Base-by-base conservation (phyloP, 1,140 invertebrate genomes). In the Drosophila pachea region DNA sequence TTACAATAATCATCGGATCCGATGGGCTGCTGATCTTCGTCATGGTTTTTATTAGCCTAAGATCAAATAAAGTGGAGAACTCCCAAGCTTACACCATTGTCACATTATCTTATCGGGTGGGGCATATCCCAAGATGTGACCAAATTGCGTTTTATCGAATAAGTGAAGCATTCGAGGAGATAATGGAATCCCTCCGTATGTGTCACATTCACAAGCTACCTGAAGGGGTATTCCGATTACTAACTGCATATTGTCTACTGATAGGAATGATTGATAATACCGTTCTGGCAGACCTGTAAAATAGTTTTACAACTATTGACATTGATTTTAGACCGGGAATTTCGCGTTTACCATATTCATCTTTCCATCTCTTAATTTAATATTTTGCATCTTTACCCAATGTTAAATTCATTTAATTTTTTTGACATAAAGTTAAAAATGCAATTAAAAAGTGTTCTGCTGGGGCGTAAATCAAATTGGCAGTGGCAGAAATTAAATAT, bases 401-500 rank as follows among this genome's bases (percentile, higher is more conserved):
- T 22, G 22, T 22, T 22, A 22, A 22, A 22, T 42, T 42, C n/a
- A 12, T 42, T 42, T 42, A 42, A 22, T 22, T 42, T 42, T 29
- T 5, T 11, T 11, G 29, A 31, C 22, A 11, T 11, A 31, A 43
- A 61, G 35, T 54, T 54, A 33, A 61, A 71, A 71, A 71, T 58
- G 32, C 53, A 72, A 72, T 72, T 72, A 72, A 63, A 55, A 55
- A 40, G 14, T 42, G 16, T 22, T 35, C 38, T 62, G 63, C 35
- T 52, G 12, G 43, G 47, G 42, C 43, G 54, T 29, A 63, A 68
- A 72, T 63, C 22, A 55, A 72, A 72, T 74, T 63, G 49, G 8
- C 42, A 58, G 53, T 33, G 58, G 35, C 32, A 38, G 22, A 71
- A 62, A 62, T 74, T 55, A 61, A 66, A 74, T 67, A 74, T 71